Evolutionary conservation across 2,888 invertebrate genomes (phyloP), one percentile per base, ranked within the genome.

Genomic region (Trisateles emortualis): DNA sequence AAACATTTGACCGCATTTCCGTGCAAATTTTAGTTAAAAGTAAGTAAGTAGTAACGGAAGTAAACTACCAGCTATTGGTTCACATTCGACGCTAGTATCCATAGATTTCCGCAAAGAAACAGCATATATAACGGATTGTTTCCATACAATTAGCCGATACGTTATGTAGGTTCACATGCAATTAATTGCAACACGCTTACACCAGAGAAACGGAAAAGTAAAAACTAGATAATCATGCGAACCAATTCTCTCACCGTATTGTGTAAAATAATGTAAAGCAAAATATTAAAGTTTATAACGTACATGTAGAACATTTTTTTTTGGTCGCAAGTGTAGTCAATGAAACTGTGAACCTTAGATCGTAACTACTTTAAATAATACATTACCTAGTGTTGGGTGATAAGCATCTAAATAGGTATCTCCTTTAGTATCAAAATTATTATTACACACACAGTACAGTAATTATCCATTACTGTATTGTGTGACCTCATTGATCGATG

Each of bases 171-270:
- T 87, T 88, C 87, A 77, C 88, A 86, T 76, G 71, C 47, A 76
- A 74, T 53, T 78, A 80, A 84, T 89, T 88, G 81, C 85, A 66
- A 75, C 80, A 86, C 60, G 59, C 56, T 63, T 68, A 70, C 71
- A 74, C 67, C 64, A 71, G 79, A 79, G 79, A 84, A 80, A 80
- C 78, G 76, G 76, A 68, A 75, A 70, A 75, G 69, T 68, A 82
- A 85, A 87, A 86, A 86, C 72, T 56, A 51, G 56, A 72, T 74
- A 77, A 74, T 72, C 73, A 78, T 87, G 88, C 63, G 87, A 86
- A 82, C 72, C 64, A 64, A 78, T 83, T 81, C 75, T 84, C 75
- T 72, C 62, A 59, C 51, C 54, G 58, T 47, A 64, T 74, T 77
- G 61, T 71, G 71, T 14, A 49, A 41, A 52, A 48, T 47, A 52